Evolutionary conservation across 2,888 invertebrate species (phyloP).

Genomic region (Hanleya hanleyi): DNA sequence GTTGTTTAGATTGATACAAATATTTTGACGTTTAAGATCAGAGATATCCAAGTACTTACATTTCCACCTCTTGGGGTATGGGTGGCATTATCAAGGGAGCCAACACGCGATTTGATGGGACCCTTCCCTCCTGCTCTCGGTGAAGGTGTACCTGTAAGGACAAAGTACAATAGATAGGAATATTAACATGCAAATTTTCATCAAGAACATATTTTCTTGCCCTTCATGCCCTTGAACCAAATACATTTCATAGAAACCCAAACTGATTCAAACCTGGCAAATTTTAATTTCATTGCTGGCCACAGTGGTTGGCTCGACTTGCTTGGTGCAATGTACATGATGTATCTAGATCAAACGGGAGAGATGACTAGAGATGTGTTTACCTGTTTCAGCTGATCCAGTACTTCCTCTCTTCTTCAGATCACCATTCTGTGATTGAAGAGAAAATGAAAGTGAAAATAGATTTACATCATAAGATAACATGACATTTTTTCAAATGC

Average conservation of each 20-base stretch:
- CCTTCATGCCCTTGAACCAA: background rate
- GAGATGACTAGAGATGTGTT: no score
- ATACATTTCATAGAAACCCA: no score
- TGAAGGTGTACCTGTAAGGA: background rate
- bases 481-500: background rate
- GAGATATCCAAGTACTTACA: conserved; percentile 71
- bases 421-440: background rate
- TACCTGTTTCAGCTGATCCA: conserved; percentile 1
- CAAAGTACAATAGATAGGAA: background rate
- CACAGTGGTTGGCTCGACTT: no score
- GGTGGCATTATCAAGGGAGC: conserved; percentile 89
- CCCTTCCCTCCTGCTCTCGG: background rate
- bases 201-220: background rate
- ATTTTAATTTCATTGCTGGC: no score
- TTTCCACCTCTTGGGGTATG: conserved; percentile 86
- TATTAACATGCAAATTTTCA: background rate
- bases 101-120: conserved; percentile 83
- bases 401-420: conserved; percentile 2
- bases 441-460: background rate
- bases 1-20: no score
- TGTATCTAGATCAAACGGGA: no score
- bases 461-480: background rate
- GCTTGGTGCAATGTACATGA: no score
- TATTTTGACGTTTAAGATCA: no score
- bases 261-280: no score